Evolutionary conservation across 2,797 vertebrate genomes (phyloP).

Genomic region (Sebastes reedi): DNA sequence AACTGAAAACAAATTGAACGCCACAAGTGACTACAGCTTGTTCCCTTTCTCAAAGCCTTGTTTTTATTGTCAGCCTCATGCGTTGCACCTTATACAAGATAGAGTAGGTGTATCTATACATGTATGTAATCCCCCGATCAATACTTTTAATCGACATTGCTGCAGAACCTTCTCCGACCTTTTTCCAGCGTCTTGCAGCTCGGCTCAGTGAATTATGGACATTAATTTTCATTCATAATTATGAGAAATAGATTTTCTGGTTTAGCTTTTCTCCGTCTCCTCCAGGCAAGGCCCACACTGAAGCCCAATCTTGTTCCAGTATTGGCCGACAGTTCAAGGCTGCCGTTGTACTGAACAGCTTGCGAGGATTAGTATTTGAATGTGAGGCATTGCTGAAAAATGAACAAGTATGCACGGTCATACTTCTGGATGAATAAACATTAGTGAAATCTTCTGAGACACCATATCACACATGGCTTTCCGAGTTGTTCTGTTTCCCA

Average conservation of each 20-base stretch:
- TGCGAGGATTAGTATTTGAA: conserved; percentile 54
- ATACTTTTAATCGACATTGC: conserved; percentile 46
- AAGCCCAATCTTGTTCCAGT: conserved; percentile 36
- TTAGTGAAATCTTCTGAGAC: conserved; percentile 12
- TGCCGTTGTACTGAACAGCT: conserved; percentile 34
- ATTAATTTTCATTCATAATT: conserved; percentile 69
- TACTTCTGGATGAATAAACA: conserved; percentile 37
- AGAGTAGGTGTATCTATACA: conserved; percentile 43
- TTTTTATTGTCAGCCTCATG: conserved; percentile 34
- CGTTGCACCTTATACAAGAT: conserved; percentile 29
- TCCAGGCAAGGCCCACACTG: conserved; percentile 45
- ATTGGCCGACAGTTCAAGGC: conserved; percentile 57
- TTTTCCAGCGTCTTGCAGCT: conserved; percentile 42
- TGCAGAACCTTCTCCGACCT: conserved; percentile 34
- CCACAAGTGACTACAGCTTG: conserved; percentile 14
- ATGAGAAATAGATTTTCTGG: conserved; percentile 67
- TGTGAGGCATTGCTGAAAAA: conserved; percentile 38
- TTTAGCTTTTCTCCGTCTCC: conserved; percentile 42
- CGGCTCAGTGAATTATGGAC: conserved; percentile 58
- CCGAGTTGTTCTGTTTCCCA: not conserved
- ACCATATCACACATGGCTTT: not conserved
- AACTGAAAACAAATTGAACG: conserved; percentile 26
- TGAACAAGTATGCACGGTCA: conserved; percentile 9
- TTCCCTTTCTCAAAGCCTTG: conserved; percentile 2
- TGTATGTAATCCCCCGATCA: conserved; percentile 48